Base-by-base conservation (phyloP, 2,888 invertebrate species). In the Pterobdella sp. region DNA sequence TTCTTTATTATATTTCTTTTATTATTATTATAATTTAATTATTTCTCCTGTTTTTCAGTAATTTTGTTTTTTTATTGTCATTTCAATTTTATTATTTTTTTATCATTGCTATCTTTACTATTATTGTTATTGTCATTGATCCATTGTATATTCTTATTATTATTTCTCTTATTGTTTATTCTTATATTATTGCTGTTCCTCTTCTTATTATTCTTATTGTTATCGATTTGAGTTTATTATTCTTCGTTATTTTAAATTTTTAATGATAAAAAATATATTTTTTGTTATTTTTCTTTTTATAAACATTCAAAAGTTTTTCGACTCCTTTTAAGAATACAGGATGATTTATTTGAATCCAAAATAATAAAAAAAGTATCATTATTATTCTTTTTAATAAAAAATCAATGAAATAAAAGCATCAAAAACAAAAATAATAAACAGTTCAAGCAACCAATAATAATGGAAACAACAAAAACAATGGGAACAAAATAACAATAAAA, bases 91-190 rank as follows among this genome's bases (percentile, higher is more conserved):
- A 42, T 42, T 42, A 42, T 42, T 42, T 14, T 42, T 42, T 7
- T 42, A 42, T 42, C 18, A 42, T 42, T 42, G 18, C 18, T 42
- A 42, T 42, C 18, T 42, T 65, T 34, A 65, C 31, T 65, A 65
- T 65, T 65, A 65, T 65, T 65, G 31, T 65, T 65, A 65, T 65
- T 65, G 31, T 65, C 31, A 65, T 29, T 65, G 29, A 26, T 60
- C n/a, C 29, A 26, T 26, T 60, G n/a, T 26, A 26, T 60, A 60
- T 60, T 60, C n/a, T 60, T 60, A 60, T 60, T 60, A 60, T 60
- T 60, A 60, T 60, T 60, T 26, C 29, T 60, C n/a, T 60, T 60
- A 60, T 60, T 60, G 29, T 60, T 60, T 26, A 26, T 60, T 26
- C 29, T 60, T 26, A 26, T 60, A 60, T 60, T 60, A 60, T 60